Percentiles rank a stretch among this genome's conserved stretches.
Conservation (phyloP, 1,140 invertebrate genomes). For the Pseudomyrmex pallidus region DNA sequence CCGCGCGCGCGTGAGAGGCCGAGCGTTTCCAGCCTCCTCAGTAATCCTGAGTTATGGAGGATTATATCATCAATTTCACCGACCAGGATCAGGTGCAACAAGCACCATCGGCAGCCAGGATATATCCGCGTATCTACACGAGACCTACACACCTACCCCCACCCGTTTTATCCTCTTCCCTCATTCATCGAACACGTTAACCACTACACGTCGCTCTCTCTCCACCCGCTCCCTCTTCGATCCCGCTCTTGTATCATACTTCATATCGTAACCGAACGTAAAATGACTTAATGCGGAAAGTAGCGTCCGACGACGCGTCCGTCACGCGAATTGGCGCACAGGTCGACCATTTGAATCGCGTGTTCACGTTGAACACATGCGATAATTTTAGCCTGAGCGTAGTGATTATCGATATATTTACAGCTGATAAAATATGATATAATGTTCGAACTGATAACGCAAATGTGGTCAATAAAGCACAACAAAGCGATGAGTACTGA, state of each 20-base stretch:
- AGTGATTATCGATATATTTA: conserved; percentile 55
- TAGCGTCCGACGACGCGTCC: background rate
- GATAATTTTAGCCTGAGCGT: conserved; percentile 41
- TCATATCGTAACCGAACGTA: conserved; percentile 55
- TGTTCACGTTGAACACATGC: conserved; percentile 42
- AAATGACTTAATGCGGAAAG: conserved; percentile 1
- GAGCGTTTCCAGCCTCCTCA: conserved; percentile 77
- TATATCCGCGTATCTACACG: conserved; percentile 65
- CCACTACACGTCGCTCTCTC: background rate
- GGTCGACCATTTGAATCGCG: conserved; percentile 32
- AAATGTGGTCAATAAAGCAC: conserved; percentile 56
- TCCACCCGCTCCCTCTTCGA: background rate
- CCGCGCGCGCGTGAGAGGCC: conserved; percentile 49
- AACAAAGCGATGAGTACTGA: conserved; percentile 46
- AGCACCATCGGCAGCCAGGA: conserved; percentile 69
- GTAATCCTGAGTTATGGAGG: conserved; percentile 84
- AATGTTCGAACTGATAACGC: conserved; percentile 47
- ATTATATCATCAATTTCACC: conserved; percentile 83
- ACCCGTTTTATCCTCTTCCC: conserved; percentile 2
- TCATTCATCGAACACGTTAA: conserved; percentile 59
- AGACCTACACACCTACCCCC: conserved; percentile 25
- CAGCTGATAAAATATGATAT: conserved; percentile 59
- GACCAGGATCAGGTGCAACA: conserved; percentile 81
- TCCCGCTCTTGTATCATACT: conserved; percentile 32
- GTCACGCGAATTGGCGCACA: conserved; percentile 25